phyloP scores from a whole-genome alignment of 2,797 vertebrate genomes.

The Halcyon chelicuti region DNA sequence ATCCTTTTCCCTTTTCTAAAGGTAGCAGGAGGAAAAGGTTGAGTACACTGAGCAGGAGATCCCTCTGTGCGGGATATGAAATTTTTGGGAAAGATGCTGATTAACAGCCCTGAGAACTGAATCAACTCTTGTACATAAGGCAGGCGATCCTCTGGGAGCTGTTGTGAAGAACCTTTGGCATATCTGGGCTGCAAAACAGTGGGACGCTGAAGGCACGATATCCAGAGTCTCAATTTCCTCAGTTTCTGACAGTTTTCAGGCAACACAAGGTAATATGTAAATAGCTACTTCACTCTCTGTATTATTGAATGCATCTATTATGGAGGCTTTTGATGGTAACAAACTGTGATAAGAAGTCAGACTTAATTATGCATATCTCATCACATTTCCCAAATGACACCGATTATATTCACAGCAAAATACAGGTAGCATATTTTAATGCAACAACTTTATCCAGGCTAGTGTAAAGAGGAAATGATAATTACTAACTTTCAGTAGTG shows the following conservation, averaged over 20 bases:
- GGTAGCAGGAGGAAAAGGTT: not conserved
- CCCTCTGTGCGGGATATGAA: not conserved
- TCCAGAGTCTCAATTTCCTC: not conserved
- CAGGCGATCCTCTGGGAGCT: not conserved
- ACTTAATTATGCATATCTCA: constrained; percentile 75
- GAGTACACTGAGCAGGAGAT: not conserved
- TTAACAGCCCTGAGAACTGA: constrained; percentile 14
- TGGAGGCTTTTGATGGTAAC: constrained; percentile 68
- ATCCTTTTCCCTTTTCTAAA: not conserved
- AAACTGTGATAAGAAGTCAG: constrained; percentile 69
- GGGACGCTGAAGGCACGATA: not conserved
- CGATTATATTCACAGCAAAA: constrained; percentile 44
- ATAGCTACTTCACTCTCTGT: constrained; percentile 27
- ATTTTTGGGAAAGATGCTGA: not conserved
- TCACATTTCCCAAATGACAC: constrained; percentile 70
- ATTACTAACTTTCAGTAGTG: constrained; percentile 47
- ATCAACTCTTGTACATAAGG: not conserved
- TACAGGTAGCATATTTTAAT: constrained; percentile 63
- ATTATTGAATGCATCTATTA: constrained; percentile 56
- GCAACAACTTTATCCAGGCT: constrained; percentile 40
- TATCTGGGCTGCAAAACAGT: constrained; percentile 14
- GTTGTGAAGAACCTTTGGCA: not conserved
- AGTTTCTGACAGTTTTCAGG: constrained; percentile 21
- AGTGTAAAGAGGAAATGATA: constrained; percentile 35
- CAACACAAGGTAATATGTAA: constrained; percentile 57